A percentile compares a stretch with the other conserved stretches of the same genome.
Evolutionary conservation across 2,797 vertebrate species (phyloP).

Genomic region (Peromyscus nudipes): DNA sequence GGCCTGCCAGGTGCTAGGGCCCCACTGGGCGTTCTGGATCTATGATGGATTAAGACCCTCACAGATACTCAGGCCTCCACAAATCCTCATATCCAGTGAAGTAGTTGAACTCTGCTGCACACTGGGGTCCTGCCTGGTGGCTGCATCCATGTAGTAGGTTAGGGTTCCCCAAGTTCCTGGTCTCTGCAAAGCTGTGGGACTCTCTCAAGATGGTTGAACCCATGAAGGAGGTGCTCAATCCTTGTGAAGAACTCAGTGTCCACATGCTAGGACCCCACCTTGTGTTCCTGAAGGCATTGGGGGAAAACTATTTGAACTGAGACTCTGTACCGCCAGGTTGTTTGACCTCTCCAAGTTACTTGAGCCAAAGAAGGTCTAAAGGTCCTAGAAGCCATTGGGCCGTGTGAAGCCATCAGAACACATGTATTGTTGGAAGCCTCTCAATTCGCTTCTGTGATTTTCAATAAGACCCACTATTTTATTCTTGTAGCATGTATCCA

Average conservation of each 20-base stretch:
- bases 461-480: background rate
- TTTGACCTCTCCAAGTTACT: background rate
- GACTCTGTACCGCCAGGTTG: background rate
- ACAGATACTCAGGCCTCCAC: background rate
- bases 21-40: background rate
- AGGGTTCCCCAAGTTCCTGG: background rate
- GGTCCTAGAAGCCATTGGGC: background rate
- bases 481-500: background rate
- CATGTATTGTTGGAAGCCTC: background rate
- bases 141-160: background rate
- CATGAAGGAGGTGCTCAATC: background rate
- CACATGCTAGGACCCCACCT: background rate
- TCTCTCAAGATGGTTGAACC: background rate
- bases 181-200: background rate
- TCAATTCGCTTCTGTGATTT: background rate
- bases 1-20: background rate
- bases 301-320: background rate
- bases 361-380: constrained; percentile 18
- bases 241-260: constrained; percentile 9
- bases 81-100: background rate
- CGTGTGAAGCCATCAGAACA: background rate
- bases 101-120: background rate
- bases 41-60: background rate
- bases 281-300: background rate
- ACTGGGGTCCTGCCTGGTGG: background rate